These are phyloP conservation scores for Zaprionus lineosus DNA, from an alignment of 2,888 invertebrate species.

Conservation along the genomic window DNA sequence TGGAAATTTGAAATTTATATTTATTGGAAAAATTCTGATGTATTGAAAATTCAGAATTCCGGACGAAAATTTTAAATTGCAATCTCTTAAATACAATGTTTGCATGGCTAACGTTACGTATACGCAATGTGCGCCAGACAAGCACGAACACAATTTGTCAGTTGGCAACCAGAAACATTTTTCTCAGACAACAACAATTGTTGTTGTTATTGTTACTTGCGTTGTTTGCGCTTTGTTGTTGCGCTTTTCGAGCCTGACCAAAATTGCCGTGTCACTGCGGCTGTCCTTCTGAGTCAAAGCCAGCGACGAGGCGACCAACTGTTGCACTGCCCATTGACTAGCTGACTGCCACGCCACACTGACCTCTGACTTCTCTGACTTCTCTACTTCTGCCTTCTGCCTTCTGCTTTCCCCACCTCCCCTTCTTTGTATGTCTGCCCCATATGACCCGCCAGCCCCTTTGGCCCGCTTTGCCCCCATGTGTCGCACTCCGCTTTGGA, in stretches of 20 bases:
- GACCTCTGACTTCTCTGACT: slow-evolving; percentile 22
- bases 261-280: slow-evolving; percentile 53
- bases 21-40: too few species aligned
- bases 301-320: slow-evolving; percentile 40
- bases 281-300: slow-evolving; percentile 35
- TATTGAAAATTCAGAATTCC: too few species aligned
- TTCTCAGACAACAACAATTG: background rate
- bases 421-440: too few species aligned
- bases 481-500: background rate
- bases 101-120: background rate
- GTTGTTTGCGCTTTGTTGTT: slow-evolving; percentile 32
- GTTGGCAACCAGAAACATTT: slow-evolving; percentile 14
- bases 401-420: slow-evolving; percentile 1
- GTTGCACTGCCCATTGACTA: slow-evolving; percentile 46
- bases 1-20: too few species aligned
- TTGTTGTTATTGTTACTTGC: background rate
- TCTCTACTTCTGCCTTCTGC: background rate
- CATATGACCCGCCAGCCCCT: too few species aligned
- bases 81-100: too few species aligned
- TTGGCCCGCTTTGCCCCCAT: background rate
- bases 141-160: slow-evolving; percentile 1
- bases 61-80: too few species aligned
- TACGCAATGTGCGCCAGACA: slow-evolving; percentile 9
- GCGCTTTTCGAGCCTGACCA: slow-evolving; percentile 21
- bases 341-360: slow-evolving; percentile 35